Evolutionary conservation across 2,113 vertebrate species (phyloP), one percentile per base, ranked within the genome.

Genomic region (Uria lomvia): DNA sequence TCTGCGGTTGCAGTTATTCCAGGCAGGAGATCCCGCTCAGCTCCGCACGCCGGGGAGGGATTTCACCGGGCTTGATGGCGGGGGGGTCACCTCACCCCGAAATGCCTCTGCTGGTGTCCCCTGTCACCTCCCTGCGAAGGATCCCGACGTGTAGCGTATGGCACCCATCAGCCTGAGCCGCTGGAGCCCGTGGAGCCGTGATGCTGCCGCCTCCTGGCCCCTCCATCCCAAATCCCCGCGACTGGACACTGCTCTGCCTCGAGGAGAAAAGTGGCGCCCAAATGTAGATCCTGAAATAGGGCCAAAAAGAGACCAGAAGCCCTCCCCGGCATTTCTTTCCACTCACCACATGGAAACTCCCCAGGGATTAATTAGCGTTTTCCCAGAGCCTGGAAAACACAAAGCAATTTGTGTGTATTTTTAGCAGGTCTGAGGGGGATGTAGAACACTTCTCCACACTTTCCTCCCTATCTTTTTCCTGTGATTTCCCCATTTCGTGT

Each of bases 131-230:
- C 26, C 32, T 7, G 45, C 5, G 5, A 12, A 15, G 50, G 42
- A 27, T 3, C 36, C 26, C 2, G 17, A 11, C 24, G 1, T 5
- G 15, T 34, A 5, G 42, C 2, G 5, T 21, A 26, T 4, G 21
- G 43, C 55, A 23, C 19, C 56, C 53, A 0, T 5, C 43, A 66
- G 24, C 50, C 36, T 2, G 13, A 26, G 59, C 27, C 15, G 36
- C 65, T 67, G 12, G 1, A 38, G 12, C 11, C 30, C 29, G 36
- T 9, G 29, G 14, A 20, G 22, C 36, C 12, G 1, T 2, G 27
- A 4, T 43, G 42, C 50, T 42, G 59, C 66, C 16, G 7, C 58
- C 40, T 52, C 24, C 49, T n/a, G 58, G 32, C 34, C 52, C 19
- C 14, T 47, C 42, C 13, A 5, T 40, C 59, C 8, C 15, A 5